Percentiles rank a stretch among this genome's conserved stretches.
Conservation (phyloP, 2,797 vertebrate genomes). For the Mallotus villosus region DNA sequence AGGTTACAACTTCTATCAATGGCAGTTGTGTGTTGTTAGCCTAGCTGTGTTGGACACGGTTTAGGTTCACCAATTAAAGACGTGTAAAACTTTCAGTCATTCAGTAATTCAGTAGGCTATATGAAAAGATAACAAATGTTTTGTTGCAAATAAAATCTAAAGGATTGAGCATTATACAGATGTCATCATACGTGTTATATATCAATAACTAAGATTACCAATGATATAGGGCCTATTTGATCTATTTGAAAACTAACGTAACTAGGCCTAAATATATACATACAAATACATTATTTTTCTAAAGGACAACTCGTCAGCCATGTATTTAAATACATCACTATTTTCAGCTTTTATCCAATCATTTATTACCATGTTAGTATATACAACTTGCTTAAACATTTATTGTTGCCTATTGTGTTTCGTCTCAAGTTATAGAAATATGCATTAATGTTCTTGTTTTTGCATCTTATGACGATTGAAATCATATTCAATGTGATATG, state of each 20-base stretch:
- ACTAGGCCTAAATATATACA: no score
- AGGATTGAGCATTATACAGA: no score
- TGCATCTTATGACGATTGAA: neutral
- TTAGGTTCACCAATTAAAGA: neutral
- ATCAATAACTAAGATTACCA: no score
- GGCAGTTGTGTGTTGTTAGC: slow-evolving; percentile 3
- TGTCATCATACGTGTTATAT: no score
- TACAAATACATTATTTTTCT: no score
- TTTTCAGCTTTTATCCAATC: no score
- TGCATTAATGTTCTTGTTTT: neutral
- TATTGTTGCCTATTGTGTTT: neutral
- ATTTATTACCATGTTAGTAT: no score
- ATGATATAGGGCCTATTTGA: no score
- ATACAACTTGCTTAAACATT: neutral
- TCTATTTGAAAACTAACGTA: no score
- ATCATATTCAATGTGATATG: neutral
- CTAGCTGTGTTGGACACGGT: neutral
- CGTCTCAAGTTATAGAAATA: neutral
- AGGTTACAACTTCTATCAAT: slow-evolving; percentile 11
- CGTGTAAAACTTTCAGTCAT: neutral
- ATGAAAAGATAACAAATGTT: neutral
- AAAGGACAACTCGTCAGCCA: no score
- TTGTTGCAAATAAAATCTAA: no score
- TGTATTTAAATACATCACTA: no score
- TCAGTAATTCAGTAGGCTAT: neutral